Base-by-base conservation (phyloP, 1,140 invertebrate genomes). In the Periplaneta americana region DNA sequence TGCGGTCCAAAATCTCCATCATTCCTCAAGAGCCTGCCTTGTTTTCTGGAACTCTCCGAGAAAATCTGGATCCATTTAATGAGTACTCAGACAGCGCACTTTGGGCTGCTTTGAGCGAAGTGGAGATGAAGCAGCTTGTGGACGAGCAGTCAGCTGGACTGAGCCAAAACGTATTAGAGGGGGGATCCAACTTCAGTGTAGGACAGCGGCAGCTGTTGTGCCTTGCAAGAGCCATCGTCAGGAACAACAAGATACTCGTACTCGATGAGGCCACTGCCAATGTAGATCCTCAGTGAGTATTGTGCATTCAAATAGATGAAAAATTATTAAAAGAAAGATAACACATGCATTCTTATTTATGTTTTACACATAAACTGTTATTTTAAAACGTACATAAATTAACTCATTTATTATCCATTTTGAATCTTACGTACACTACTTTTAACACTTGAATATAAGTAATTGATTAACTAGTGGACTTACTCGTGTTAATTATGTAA, bases 51-150 rank as follows among this genome's bases (percentile, higher is more conserved):
- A 93, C 90, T 57, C 86, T 97, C 35, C 89, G 96, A 28, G 94
- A 94, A 84, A 97, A 97, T 87, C 88, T 98, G 57, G 96, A 98
- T 88, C 96, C 96, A 2, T 96, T 96, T 85, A 89, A 91, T 31
- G 90, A 92, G 78, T 93, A 92, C 84, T 86, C 88, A 0, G 93
- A 94, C 85, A 84, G 88, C 9, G 85, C 89, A 31, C 87, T 98
- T 2, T 98, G 96, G 96, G 88, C 91, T 84, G 95, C 95, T 1
- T 88, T 98, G 34, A 95, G 96, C 85, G 93, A 96, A 83, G 95
- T 95, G 74, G n/a, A n/a, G n/a, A n/a, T n/a, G n/a, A n/a, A n/a
- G n/a, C n/a, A n/a, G n/a, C n/a, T n/a, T n/a, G n/a, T n/a, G n/a
- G n/a, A n/a, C n/a, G n/a, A 75, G 74, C 11, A 17, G 15, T 32